Conservation (phyloP, 2,888 invertebrate genomes). For the Caenorhabditis sp. region DNA sequence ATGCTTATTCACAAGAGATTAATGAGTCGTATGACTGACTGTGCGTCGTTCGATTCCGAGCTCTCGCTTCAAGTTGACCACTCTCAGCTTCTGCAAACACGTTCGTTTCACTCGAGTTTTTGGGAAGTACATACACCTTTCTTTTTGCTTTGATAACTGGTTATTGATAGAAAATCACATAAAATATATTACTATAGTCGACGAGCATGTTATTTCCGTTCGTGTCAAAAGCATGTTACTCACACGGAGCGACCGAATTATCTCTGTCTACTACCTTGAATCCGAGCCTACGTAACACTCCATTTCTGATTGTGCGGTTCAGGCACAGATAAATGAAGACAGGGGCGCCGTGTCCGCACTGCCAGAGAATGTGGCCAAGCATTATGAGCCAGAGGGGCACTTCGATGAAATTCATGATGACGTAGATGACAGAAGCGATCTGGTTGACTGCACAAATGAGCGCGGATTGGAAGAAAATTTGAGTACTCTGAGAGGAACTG, state of each 20-base stretch:
- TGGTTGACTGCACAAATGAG: slow-evolving; percentile 47
- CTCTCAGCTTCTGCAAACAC: background rate
- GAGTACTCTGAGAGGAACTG: slow-evolving; percentile 19
- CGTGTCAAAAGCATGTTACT: slow-evolving; percentile 4
- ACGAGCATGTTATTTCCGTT: background rate
- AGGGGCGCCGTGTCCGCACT: slow-evolving; percentile 47
- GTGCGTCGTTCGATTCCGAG: background rate
- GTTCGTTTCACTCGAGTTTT: background rate
- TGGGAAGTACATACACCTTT: too few species aligned
- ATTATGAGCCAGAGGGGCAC: slow-evolving; percentile 43
- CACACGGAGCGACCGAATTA: background rate
- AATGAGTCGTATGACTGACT: slow-evolving; percentile 3
- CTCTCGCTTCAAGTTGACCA: background rate
- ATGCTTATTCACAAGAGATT: too few species aligned
- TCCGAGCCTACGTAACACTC: slow-evolving; percentile 6
- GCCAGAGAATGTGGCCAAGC: slow-evolving; percentile 44
- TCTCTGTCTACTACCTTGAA: slow-evolving; percentile 4
- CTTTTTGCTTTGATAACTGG: too few species aligned
- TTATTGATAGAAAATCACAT: too few species aligned
- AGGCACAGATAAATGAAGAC: slow-evolving; percentile 36
- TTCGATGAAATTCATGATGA: slow-evolving; percentile 53
- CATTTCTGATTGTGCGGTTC: slow-evolving; percentile 34
- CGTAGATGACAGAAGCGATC: slow-evolving; percentile 50
- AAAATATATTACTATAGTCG: too few species aligned
- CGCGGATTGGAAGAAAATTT: slow-evolving; percentile 57